phyloP scores from a whole-genome alignment of 1,140 invertebrate genomes.

The Anastatus disparis region DNA sequence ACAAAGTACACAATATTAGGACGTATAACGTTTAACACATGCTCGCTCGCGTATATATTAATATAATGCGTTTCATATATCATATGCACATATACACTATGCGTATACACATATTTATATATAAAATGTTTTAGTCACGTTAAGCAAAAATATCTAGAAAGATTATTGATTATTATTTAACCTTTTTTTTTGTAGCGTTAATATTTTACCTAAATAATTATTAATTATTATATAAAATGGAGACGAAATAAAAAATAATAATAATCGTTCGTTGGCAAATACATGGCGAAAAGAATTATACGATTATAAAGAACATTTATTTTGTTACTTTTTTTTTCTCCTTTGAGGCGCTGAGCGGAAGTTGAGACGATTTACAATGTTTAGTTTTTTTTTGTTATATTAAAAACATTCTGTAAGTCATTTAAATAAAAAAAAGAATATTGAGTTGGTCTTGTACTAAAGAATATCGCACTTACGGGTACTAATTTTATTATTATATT shows the following conservation, averaged over 20 bases:
- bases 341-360: constrained; percentile 64
- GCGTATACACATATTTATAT: background rate
- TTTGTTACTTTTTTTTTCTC: constrained; percentile 49
- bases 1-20: background rate
- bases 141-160: constrained; percentile 63
- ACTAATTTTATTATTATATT: constrained; percentile 24
- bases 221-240: constrained; percentile 63
- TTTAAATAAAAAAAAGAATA: constrained; percentile 39
- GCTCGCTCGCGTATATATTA: constrained; percentile 11
- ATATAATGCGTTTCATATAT: constrained; percentile 7
- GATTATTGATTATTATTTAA: constrained; percentile 51
- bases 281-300: constrained; percentile 64
- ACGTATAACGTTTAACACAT: background rate
- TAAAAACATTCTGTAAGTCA: constrained; percentile 55
- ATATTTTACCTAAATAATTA: constrained; percentile 62
- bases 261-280: constrained; percentile 66
- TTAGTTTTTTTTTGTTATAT: constrained; percentile 4
- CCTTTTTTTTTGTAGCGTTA: constrained; percentile 58
- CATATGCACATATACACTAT: constrained; percentile 21
- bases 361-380: constrained; percentile 43
- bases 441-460: constrained; percentile 38
- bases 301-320: constrained; percentile 51
- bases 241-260: constrained; percentile 56
- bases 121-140: constrained; percentile 36
- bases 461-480: constrained; percentile 13